Base-by-base conservation (phyloP, 2,797 vertebrate genomes). In the Lutjanus argentimaculatus region DNA sequence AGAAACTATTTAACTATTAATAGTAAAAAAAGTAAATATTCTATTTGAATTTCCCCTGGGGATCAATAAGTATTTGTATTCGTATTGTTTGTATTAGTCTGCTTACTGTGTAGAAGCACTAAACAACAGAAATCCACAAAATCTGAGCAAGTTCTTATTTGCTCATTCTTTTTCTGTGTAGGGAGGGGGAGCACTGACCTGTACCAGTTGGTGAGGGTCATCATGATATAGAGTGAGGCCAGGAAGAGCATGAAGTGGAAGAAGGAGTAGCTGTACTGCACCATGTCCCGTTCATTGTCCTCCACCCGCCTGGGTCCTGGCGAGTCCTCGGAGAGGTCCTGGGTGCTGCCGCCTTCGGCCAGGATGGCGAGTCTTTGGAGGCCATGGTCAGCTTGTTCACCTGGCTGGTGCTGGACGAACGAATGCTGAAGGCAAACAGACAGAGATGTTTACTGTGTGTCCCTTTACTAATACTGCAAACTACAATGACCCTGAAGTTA, bases 161-260 rank as follows among this genome's bases (percentile, higher is more conserved):
- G 25, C 4, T 30, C 2, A 4, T 30, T 30, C 2, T 30, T 30
- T 4, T 30, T 30, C 25, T 30, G 25, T 30, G 25, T 30, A 30
- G 25, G 25, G 25, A 30, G 25, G 25, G 25, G 25, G 25, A 4
- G 4, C 2, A 94, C 96, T 59, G 77, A 99, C 98, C 92, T 94
- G 94, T 97, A 99, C 97, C 97, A 99, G 95, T 97, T 98, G 87
- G 97, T 99, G 75, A 99, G 97, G 0, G 97, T 99, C 98, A 99
- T 99, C 98, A 98, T 99, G 90, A 98, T 96, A 93, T 99, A 97
- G 76, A 99, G 97, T 0, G 97, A 97, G 21, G 97, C 97, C 3
- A 99, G 93, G 5, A 94, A 66, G 30, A 99, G 96, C 91, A 96
- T 97, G 87, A 97, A 94, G 93, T 99, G 98, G 93, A 99, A 98